phyloP scores from a whole-genome alignment of 2,888 invertebrate genomes.

The Lacanobia oleracea region DNA sequence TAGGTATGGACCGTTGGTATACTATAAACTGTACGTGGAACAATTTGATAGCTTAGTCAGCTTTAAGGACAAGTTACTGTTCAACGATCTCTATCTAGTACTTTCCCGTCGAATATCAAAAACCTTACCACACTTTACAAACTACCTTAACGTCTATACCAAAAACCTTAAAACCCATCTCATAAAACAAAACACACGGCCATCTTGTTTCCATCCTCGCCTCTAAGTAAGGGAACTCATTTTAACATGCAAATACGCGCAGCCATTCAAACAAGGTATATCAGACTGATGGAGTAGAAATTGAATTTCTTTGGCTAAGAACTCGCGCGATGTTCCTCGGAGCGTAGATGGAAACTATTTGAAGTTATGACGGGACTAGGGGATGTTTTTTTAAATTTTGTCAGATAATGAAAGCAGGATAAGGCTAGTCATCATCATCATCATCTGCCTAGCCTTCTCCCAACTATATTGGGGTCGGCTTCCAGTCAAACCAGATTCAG shows the following conservation, averaged over 20 bases:
- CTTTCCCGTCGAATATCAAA: not conserved
- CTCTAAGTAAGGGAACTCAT: conserved; percentile 67
- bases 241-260: conserved; percentile 80
- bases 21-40: too few relatives aligned
- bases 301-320: conserved; percentile 73
- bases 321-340: conserved; percentile 43
- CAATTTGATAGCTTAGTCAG: too few relatives aligned
- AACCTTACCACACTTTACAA: not conserved
- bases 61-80: too few relatives aligned
- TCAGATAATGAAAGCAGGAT: not conserved
- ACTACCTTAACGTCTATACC: not conserved
- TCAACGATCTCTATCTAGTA: too few relatives aligned
- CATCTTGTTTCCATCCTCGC: conserved; percentile 50
- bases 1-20: too few relatives aligned
- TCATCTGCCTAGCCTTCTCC: too few relatives aligned
- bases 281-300: conserved; percentile 77
- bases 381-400: not conserved
- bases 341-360: conserved; percentile 47
- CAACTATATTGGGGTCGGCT: too few relatives aligned
- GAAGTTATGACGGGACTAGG: not conserved
- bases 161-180: not conserved
- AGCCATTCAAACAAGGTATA: conserved; percentile 69
- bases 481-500: too few relatives aligned
- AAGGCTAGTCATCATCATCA: too few relatives aligned
- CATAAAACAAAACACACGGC: conserved; percentile 28